These are phyloP conservation scores for Cheumatopsyche charites DNA, from an alignment of 1,140 invertebrate genomes.

Conservation along the genomic window DNA sequence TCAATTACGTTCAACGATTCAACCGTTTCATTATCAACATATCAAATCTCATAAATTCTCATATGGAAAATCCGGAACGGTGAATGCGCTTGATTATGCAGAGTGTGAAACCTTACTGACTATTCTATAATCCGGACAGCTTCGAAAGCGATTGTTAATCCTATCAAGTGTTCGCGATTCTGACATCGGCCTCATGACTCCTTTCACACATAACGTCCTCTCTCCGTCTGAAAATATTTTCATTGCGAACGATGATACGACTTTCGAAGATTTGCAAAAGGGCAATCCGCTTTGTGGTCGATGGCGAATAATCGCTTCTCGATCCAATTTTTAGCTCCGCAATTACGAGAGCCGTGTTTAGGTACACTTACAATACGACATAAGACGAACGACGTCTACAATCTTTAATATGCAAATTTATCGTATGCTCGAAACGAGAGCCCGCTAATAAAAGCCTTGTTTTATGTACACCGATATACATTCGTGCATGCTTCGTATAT, in stretches of 20 bases:
- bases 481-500: background rate
- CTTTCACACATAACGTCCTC: no score
- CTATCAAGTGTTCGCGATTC: no score
- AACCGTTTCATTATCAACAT: no score
- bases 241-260: background rate
- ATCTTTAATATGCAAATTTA: slow-evolving; percentile 22
- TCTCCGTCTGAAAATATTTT: no score
- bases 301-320: background rate
- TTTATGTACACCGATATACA: slow-evolving; percentile 9
- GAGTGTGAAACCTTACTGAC: no score
- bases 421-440: slow-evolving; percentile 6
- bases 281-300: background rate
- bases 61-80: no score
- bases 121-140: no score
- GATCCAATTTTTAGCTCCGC: slow-evolving; percentile 13
- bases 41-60: no score
- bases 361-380: background rate
- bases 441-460: slow-evolving; percentile 16
- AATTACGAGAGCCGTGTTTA: slow-evolving; percentile 1
- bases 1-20: no score
- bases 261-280: slow-evolving; percentile 6
- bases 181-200: no score
- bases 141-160: no score
- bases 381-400: background rate
- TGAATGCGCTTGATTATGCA: no score